Evolutionary conservation across 2,888 invertebrate species (phyloP).

Genomic region (Drosophila pseudotalamancana): DNA sequence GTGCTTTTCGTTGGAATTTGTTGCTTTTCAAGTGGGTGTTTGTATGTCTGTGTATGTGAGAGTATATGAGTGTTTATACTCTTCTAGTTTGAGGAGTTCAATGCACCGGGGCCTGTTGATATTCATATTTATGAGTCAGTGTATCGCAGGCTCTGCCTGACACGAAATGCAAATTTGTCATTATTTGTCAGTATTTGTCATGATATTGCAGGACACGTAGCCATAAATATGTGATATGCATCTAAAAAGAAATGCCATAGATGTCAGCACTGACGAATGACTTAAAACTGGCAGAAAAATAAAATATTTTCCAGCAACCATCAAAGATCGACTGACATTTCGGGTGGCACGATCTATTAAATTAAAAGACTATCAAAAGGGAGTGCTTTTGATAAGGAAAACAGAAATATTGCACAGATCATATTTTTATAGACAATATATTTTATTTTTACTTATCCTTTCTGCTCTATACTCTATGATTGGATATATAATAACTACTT

Average conservation of each 20-base stretch:
- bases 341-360: too few relatives aligned
- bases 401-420: too few relatives aligned
- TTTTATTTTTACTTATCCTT: neutral
- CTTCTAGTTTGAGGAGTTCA: conserved; percentile 50
- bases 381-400: too few relatives aligned
- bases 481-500: neutral
- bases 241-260: conserved; percentile 38
- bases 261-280: conserved; percentile 43
- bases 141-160: conserved; percentile 50
- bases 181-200: conserved; percentile 73
- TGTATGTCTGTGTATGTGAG: neutral
- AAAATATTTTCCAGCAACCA: too few relatives aligned
- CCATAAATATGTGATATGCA: conserved; percentile 25
- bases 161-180: conserved; percentile 69
- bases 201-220: conserved; percentile 54
- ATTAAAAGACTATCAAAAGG: too few relatives aligned
- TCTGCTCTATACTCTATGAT: neutral
- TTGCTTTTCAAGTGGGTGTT: conserved; percentile 17
- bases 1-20: conserved; percentile 47
- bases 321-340: too few relatives aligned
- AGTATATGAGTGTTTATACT: conserved; percentile 3
- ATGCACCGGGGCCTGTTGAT: conserved; percentile 53
- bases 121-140: conserved; percentile 66
- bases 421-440: too few relatives aligned
- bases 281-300: neutral